A percentile compares a stretch with the other conserved stretches of the same genome.
Conservation (phyloP, 2,888 invertebrate genomes). For the Trichacis sp. region DNA sequence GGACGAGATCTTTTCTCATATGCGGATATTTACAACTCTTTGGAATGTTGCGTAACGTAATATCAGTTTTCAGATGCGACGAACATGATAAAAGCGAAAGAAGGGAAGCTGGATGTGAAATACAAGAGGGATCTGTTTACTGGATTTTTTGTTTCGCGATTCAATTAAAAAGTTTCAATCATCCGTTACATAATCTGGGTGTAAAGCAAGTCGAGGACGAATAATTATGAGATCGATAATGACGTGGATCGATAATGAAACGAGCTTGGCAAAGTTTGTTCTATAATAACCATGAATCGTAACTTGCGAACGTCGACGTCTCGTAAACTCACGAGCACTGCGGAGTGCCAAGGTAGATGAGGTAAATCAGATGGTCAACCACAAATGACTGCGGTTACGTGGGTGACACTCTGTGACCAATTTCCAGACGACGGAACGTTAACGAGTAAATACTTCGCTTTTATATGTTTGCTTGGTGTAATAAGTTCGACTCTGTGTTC, state of each 20-base stretch:
- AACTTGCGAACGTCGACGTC: slow-evolving; percentile 37
- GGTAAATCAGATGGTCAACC: slow-evolving; percentile 42
- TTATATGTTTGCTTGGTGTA: slow-evolving; percentile 13
- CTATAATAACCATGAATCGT: slow-evolving; percentile 40
- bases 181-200: too few species aligned
- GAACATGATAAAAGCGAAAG: too few species aligned
- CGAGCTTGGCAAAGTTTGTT: slow-evolving; percentile 35
- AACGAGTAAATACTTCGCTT: slow-evolving; percentile 34
- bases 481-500: slow-evolving; percentile 21
- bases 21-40: too few species aligned
- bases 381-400: slow-evolving; percentile 41
- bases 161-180: too few species aligned
- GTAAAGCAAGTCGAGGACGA: too few species aligned
- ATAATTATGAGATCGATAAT: slow-evolving; percentile 21
- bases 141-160: too few species aligned
- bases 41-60: too few species aligned
- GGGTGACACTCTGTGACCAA: slow-evolving; percentile 39
- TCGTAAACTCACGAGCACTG: slow-evolving; percentile 45
- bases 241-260: slow-evolving; percentile 33
- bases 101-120: too few species aligned
- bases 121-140: too few species aligned
- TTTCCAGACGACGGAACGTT: slow-evolving; percentile 28
- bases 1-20: too few species aligned
- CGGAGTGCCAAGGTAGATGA: slow-evolving; percentile 37
- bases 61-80: too few species aligned